Base-by-base conservation (phyloP, 1,140 invertebrate genomes). In the Tetramorium parvispinum region DNA sequence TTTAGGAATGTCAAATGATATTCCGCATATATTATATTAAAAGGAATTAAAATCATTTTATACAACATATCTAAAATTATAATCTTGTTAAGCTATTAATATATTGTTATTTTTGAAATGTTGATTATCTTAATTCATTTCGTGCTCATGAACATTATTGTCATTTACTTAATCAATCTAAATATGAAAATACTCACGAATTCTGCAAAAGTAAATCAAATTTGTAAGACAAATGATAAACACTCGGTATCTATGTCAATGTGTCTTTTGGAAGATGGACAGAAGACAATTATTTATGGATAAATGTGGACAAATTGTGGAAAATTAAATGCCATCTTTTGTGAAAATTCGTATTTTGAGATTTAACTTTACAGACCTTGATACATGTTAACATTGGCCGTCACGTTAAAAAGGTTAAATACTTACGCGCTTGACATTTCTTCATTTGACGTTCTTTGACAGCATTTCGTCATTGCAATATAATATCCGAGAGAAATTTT, bases 401-500 rank as follows among this genome's bases (percentile, higher is more conserved):
- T 40, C 10, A 27, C 21, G 49, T 81, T 66, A n/a, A n/a, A n/a
- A n/a, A 27, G 8, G 7, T 10, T 11, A 43, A 32, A 27, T 5
- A 55, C 55, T 70, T 70, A 27, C 65, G n/a, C 27, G 27, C 24
- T 1, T 37, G 3, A 13, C 59, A 18, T 78, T 65, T 65, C 18
- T 53, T 40, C 10, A 49, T 43, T 65, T 2, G 8, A 27, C 32
- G 24, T 13, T 51, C 7, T 2, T 16, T 3, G 7, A 27, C 27
- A 13, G 37, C 21, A 5, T 61, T 77, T 70, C 5, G 5, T 78
- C 40, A 55, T 11, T 5, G 16, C 37, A 43, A 55, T 8, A 40
- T 66, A 51, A 66, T 57, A 43, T 43, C 37, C 63, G 21, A 70
- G 49, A 70, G 49, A 13, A 81, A 68, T 70, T 81, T 21, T 81